Conservation (phyloP, 2,113 vertebrate genomes). For the Motacilla alba region DNA sequence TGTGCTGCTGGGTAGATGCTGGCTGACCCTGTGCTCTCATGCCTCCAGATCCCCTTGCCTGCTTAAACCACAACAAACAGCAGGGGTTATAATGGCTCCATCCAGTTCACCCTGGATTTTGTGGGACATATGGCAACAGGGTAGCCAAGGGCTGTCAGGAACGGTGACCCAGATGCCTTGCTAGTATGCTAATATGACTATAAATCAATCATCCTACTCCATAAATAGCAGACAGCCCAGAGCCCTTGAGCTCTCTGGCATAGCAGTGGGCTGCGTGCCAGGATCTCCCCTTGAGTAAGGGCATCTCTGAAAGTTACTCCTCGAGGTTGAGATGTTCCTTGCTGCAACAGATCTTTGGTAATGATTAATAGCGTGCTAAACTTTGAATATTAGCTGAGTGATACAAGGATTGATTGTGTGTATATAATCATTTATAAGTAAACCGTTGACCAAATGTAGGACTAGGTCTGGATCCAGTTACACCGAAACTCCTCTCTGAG, state of each 20-base stretch:
- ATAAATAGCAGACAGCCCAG: not conserved
- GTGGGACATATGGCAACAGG: not conserved
- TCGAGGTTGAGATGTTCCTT: accelerated
- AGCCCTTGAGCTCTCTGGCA: not conserved
- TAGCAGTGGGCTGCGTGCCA: not conserved
- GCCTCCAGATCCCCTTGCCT: accelerated
- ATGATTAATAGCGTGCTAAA: not conserved
- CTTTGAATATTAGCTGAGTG: not conserved
- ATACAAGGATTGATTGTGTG: not conserved
- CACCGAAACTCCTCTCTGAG: not conserved
- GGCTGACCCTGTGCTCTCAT: not conserved
- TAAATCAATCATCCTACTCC: not conserved
- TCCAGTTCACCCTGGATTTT: not conserved
- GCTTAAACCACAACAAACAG: not conserved
- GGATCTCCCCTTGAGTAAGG: not conserved
- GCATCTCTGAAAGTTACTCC: not conserved
- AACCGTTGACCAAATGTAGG: accelerated
- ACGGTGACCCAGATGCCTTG: not conserved
- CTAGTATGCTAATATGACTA: not conserved
- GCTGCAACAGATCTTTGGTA: not conserved
- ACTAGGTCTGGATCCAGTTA: not conserved
- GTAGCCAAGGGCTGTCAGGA: not conserved
- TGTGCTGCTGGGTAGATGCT: not conserved
- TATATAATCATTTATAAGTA: not conserved
- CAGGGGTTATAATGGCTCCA: accelerated